A percentile compares a stretch with the other conserved stretches of the same genome.
phyloP scores from a whole-genome alignment of 92 coral and sea anemone species.

The Scolanthus callimorphus region DNA sequence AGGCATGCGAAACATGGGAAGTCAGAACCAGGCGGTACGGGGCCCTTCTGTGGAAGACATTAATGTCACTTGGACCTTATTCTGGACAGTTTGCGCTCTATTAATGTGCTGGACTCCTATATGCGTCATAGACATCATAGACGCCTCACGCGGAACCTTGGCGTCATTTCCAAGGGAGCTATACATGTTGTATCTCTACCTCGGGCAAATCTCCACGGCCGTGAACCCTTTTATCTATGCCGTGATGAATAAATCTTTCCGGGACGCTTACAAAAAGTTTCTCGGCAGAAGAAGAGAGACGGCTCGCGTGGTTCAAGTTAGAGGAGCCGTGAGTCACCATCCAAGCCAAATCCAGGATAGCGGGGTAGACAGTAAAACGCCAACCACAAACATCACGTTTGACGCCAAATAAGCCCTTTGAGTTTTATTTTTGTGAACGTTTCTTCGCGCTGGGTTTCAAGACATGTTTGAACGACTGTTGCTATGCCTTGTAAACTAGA shows the following conservation, averaged over 20 bases:
- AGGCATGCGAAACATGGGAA: background rate
- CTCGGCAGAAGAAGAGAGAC: background rate
- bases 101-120: slow-evolving; percentile 15
- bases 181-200: slow-evolving; percentile 7
- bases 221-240: slow-evolving; percentile 17
- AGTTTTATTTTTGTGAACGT: too few species aligned
- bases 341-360: background rate
- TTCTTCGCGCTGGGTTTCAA: too few species aligned
- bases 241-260: slow-evolving; percentile 3
- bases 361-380: too few species aligned
- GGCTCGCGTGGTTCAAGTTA: background rate
- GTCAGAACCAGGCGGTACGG: background rate
- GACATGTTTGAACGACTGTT: too few species aligned
- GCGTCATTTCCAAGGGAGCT: slow-evolving; percentile 7
- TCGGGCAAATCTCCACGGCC: slow-evolving; percentile 13
- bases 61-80: slow-evolving; percentile 16
- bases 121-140: slow-evolving; percentile 10
- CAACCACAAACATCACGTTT: too few species aligned
- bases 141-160: slow-evolving; percentile 3
- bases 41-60: slow-evolving; percentile 18
- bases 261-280: background rate
- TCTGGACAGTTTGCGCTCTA: slow-evolving; percentile 10
- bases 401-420: too few species aligned
- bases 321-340: background rate
- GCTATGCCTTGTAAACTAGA: too few species aligned